Evolutionary conservation across 2,888 invertebrate genomes (phyloP), one percentile per base, ranked within the genome.

Genomic region (Emmelina monodactyla): DNA sequence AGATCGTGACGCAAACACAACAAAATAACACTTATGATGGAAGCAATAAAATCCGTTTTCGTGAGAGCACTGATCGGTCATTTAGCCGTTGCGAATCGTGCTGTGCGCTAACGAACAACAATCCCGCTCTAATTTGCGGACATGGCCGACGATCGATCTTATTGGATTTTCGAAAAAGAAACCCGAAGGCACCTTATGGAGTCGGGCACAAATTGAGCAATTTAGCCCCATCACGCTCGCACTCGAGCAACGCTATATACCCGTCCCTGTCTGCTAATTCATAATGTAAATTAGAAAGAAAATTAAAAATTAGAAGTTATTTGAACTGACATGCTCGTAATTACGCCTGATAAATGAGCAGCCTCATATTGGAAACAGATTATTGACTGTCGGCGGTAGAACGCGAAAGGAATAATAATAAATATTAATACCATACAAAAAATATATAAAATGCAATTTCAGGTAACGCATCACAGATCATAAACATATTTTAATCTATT

Each of bases 61-160:
- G 39, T 14, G 35, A 35, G 25, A n/a, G 19, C 6, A 2, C 10
- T 28, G 16, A 16, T 14, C 10, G 60, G 50, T 45, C 42, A 42
- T 62, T 69, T 46, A 15, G 52, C 37, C 58, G 34, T 61, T 62
- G 34, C 22, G 39, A 9, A 14, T 25, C 44, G 46, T 29, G 40
- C 3, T 19, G 35, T 35, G 33, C 57, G 56, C 64, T 76, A 75
- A 75, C 73, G 73, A 75, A 76, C 73, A 66, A 56, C 73, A 67
- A 75, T 71, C 76, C 64, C 65, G 68, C 63, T 72, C 75, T 75
- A 78, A 78, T 78, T 78, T 76, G 76, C 78, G 65, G 78, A 72
- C 73, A 73, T 69, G 72, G 70, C 69, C 58, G 66, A 64, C 75
- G 73, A 79, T 79, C 75, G 78, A 79, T 75, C 76, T 76, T 67